Conservation (phyloP, 2,888 invertebrate genomes). For the Hermaeophaga mercurialis region DNA sequence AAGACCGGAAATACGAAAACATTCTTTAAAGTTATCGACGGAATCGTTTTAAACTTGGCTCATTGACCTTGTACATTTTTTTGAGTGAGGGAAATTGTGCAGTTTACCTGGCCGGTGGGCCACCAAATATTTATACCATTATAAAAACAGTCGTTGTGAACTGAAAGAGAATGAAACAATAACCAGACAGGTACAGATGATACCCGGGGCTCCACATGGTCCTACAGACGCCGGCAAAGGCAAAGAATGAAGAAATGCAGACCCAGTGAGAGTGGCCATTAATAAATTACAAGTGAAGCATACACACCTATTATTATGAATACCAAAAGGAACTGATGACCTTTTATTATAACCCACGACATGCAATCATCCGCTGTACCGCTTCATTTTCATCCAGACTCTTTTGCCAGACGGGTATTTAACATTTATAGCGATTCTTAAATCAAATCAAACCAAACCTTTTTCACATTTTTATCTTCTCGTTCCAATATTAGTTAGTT, state of each 20-base stretch:
- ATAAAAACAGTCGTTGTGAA: slow-evolving; percentile 11
- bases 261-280: slow-evolving; percentile 22
- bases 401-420: background rate
- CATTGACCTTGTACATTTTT: too few species aligned
- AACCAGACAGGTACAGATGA: slow-evolving; percentile 12
- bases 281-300: slow-evolving; percentile 25
- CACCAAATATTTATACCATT: slow-evolving; percentile 11
- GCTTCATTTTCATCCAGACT: slow-evolving; percentile 14
- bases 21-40: too few species aligned
- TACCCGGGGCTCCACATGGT: slow-evolving; percentile 10
- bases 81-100: too few species aligned
- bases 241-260: slow-evolving; percentile 17
- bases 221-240: slow-evolving; percentile 20
- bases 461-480: too few species aligned
- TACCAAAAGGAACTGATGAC: slow-evolving; percentile 24
- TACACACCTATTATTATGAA: slow-evolving; percentile 25
- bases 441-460: background rate
- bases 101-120: slow-evolving; percentile 7
- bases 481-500: background rate
- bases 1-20: too few species aligned
- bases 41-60: too few species aligned
- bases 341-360: slow-evolving; percentile 22
- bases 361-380: slow-evolving; percentile 18
- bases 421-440: background rate
- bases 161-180: slow-evolving; percentile 14